phyloP scores from a whole-genome alignment of 2,888 invertebrate genomes.

The Poecilobothrus nobilitatus region DNA sequence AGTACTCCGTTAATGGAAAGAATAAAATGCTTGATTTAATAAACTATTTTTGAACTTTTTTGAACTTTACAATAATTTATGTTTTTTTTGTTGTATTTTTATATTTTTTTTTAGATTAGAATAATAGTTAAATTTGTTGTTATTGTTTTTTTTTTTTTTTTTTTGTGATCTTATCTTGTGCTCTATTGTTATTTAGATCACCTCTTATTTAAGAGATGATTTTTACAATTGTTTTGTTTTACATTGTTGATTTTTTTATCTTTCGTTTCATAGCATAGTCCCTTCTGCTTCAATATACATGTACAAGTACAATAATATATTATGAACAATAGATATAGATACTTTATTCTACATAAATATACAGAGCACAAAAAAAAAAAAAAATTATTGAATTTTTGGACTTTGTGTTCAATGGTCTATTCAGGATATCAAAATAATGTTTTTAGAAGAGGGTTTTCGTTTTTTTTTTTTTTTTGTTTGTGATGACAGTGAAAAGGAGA shows the following conservation, averaged over 20 bases:
- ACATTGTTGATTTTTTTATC: background rate
- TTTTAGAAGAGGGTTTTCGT: too few relatives aligned
- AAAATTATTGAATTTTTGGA: background rate
- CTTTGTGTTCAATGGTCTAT: background rate
- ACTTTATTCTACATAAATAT: too few relatives aligned
- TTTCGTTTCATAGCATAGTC: background rate
- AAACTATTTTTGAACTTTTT: too few relatives aligned
- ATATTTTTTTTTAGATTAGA: background rate
- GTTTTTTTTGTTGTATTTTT: background rate
- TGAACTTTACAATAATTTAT: background rate
- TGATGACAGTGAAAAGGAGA: too few relatives aligned
- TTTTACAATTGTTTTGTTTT: background rate
- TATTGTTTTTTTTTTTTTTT: background rate
- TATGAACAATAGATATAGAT: too few relatives aligned
- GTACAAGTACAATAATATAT: too few relatives aligned
- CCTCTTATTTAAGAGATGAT: background rate
- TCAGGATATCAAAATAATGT: background rate
- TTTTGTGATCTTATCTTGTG: background rate
- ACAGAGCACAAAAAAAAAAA: too few relatives aligned
- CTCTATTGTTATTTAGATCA: slow-evolving; percentile 6
- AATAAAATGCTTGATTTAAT: too few relatives aligned
- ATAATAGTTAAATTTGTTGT: background rate
- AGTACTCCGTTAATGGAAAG: too few relatives aligned
- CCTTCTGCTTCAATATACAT: too few relatives aligned
- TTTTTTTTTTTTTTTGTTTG: too few relatives aligned